phyloP scores from a whole-genome alignment of 2,113 vertebrate species.

The Neoarius graeffei region DNA sequence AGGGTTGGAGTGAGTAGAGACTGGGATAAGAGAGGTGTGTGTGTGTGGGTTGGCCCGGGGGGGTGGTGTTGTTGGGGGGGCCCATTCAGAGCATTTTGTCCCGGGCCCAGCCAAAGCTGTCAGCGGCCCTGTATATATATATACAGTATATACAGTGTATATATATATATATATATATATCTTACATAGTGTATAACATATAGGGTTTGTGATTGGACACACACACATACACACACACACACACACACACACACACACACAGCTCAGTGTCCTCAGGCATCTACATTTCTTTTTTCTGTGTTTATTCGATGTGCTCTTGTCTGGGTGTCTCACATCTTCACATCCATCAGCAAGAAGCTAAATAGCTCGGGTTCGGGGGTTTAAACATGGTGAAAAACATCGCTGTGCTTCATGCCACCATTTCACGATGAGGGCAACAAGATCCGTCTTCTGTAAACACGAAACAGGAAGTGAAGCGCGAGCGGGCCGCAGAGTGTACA shows the following conservation, averaged over 20 bases:
- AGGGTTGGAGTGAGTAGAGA: too few species aligned
- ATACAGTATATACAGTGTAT: too few species aligned
- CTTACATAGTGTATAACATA: too few species aligned
- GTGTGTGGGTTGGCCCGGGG: too few species aligned
- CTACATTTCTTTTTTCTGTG: background rate
- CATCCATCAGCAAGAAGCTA: constrained; percentile 24
- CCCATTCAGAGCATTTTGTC: too few species aligned
- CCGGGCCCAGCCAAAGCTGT: too few species aligned
- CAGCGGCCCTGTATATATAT: too few species aligned
- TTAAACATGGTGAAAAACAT: constrained; percentile 33
- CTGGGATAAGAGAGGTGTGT: too few species aligned
- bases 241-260: background rate
- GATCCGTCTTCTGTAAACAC: constrained; percentile 41
- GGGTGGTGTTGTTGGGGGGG: too few species aligned
- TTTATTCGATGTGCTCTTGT: constrained; percentile 16
- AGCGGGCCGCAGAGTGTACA: constrained; percentile 25
- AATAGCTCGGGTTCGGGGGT: constrained; percentile 1
- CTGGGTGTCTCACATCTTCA: constrained; percentile 29
- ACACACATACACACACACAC: too few species aligned
- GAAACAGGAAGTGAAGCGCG: constrained; percentile 35
- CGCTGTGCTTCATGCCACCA: constrained; percentile 12
- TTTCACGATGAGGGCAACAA: constrained; percentile 38
- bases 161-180: too few species aligned
- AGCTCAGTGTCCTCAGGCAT: constrained; percentile 7
- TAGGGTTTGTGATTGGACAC: background rate